These are phyloP conservation scores for Elaphurus davidianus DNA, from an alignment of 2,113 vertebrate species.

Conservation along the genomic window DNA sequence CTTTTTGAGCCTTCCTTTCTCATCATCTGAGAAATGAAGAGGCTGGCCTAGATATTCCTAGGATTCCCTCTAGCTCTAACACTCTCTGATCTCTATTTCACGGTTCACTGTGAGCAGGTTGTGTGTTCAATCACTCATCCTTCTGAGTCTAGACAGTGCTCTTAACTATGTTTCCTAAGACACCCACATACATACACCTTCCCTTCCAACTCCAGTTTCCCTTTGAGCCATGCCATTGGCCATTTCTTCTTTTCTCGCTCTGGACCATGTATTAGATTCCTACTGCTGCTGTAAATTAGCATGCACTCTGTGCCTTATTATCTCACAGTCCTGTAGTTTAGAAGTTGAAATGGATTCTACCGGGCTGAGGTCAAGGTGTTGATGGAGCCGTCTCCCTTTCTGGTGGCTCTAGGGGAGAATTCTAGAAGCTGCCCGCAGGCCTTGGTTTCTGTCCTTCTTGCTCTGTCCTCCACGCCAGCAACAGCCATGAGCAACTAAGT, in stretches of 20 bases:
- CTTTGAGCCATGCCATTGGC: neutral
- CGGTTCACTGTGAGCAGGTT: neutral
- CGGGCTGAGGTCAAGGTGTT: neutral
- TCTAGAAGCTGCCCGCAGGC: neutral
- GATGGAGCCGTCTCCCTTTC: neutral
- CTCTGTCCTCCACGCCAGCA: neutral
- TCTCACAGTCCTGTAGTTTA: neutral
- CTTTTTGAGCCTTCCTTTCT: neutral
- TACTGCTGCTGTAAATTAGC: neutral
- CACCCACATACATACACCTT: rapidly evolving
- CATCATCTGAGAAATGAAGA: neutral
- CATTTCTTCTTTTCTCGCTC: neutral
- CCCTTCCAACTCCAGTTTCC: neutral
- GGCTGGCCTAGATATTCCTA: neutral
- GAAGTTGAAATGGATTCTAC: neutral
- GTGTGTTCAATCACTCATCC: neutral
- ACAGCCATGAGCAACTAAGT: neutral
- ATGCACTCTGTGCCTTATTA: neutral
- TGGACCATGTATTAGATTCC: neutral
- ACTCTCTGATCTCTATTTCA: neutral
- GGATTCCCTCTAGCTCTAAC: neutral
- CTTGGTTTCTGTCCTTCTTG: neutral
- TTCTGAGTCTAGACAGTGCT: neutral
- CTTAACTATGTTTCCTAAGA: neutral
- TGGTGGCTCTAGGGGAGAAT: neutral